Percentiles rank a stretch among this genome's conserved stretches.
Evolutionary conservation across 2,113 vertebrate genomes (phyloP).

Genomic region (Pao palembangensis): DNA sequence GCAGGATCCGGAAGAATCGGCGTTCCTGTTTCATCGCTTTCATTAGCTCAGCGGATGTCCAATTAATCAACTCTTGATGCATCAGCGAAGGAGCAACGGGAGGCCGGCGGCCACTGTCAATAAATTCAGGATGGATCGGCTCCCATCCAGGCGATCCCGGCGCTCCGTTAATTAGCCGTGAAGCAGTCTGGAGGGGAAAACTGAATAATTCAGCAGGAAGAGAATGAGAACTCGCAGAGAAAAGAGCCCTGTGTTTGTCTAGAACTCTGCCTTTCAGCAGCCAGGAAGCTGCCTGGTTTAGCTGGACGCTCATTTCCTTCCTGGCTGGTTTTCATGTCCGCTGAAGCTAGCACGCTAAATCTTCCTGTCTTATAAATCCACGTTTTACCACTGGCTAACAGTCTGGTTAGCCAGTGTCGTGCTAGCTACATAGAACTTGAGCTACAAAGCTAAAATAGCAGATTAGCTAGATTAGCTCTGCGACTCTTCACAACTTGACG

Average conservation of each 20-base stretch:
- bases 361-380: no score
- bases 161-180: conserved; percentile 62
- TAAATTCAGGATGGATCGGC: conserved; percentile 60
- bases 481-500: background rate
- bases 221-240: conserved; percentile 58
- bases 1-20: no score
- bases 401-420: no score
- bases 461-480: no score
- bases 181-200: conserved; percentile 57
- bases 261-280: background rate
- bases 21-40: conserved; percentile 28
- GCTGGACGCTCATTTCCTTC: no score
- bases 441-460: no score
- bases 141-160: conserved; percentile 14
- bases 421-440: no score
- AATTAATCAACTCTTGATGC: conserved; percentile 68
- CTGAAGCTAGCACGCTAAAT: no score
- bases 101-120: conserved; percentile 53
- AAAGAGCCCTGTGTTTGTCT: conserved; percentile 31
- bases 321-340: no score
- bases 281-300: no score
- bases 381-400: no score
- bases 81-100: conserved; percentile 57
- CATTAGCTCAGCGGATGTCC: conserved; percentile 54
- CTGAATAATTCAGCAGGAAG: conserved; percentile 62